Base-by-base conservation (phyloP, 2,888 invertebrate genomes). In the Xestia rhomboidea region DNA sequence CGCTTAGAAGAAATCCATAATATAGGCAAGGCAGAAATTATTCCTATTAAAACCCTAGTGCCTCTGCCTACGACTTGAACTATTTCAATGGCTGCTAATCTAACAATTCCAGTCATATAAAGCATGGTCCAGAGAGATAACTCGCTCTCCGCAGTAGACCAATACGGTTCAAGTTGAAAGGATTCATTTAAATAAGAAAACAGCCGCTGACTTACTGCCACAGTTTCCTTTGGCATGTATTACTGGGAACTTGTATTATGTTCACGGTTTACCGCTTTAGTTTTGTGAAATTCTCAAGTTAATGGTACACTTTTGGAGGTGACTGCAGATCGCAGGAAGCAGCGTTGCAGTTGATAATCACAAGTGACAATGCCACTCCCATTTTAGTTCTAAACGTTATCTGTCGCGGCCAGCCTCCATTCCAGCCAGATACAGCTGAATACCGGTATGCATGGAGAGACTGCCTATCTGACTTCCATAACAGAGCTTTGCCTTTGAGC, bases 151-250 rank as follows among this genome's bases (percentile, higher is more conserved):
- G 57, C 62, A 38, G 27, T 54, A 24, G 8, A 71, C 54, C 49
- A 71, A 71, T 44, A 60, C 34, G 24, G 41, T 30, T 63, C 27
- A 18, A 34, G 27, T 46, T 68, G 60, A 76, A 82, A 66, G 82
- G 68, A 69, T 72, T 81, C 60, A 81, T 81, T 81, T 81, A 54
- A 82, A 81, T 77, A 77, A 41, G 72, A 62, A 77, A 81, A 72
- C 54, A 73, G 7, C 10, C 46, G 15, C 34, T 41, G 60, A 27
- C 27, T 57, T n/a, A 30, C 54, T 63, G 67, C 8, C 44, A 3
- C 0, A 60, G 67, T 76, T 68, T 54, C 11, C 27, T 68, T 71
- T 21, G 2, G 30, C 30, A 46, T 38, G 34, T 64, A 49, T 54
- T 67, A 70, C 46, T 4, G 41, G 15, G 51, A 70, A 27, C 3